phyloP scores from a whole-genome alignment of 2,888 invertebrate genomes.

The Mechanitis messenoides region DNA sequence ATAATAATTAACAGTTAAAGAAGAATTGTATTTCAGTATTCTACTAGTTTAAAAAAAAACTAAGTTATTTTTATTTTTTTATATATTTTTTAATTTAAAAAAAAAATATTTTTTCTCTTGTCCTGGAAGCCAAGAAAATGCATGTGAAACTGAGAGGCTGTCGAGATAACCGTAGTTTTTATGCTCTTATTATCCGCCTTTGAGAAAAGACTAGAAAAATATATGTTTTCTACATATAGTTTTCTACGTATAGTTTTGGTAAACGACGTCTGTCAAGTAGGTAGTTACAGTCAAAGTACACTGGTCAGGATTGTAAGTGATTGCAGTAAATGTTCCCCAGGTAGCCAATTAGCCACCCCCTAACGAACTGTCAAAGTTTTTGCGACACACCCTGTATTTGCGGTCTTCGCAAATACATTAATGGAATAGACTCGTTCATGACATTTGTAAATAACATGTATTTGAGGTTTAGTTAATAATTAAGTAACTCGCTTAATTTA shows the following conservation, averaged over 20 bases:
- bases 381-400: slow-evolving; percentile 36
- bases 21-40: no score
- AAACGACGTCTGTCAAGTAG: not conserved
- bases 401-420: slow-evolving; percentile 13
- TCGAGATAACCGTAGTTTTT: no score
- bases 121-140: no score
- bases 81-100: no score
- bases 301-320: slow-evolving; percentile 5
- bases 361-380: slow-evolving; percentile 71
- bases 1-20: no score
- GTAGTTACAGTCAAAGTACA: not conserved
- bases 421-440: not conserved
- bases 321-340: slow-evolving; percentile 37
- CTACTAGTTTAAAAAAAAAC: no score
- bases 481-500: not conserved
- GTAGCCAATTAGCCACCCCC: slow-evolving; percentile 59
- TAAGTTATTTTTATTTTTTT: no score
- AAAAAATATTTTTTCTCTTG: no score
- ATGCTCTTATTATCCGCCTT: no score
- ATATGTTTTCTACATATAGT: no score
- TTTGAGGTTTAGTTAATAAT: not conserved
- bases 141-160: no score
- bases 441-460: not conserved
- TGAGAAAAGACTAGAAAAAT: no score
- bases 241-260: not conserved